phyloP scores from a whole-genome alignment of 2,797 vertebrate species.

The Oreonectes daqikongensis region DNA sequence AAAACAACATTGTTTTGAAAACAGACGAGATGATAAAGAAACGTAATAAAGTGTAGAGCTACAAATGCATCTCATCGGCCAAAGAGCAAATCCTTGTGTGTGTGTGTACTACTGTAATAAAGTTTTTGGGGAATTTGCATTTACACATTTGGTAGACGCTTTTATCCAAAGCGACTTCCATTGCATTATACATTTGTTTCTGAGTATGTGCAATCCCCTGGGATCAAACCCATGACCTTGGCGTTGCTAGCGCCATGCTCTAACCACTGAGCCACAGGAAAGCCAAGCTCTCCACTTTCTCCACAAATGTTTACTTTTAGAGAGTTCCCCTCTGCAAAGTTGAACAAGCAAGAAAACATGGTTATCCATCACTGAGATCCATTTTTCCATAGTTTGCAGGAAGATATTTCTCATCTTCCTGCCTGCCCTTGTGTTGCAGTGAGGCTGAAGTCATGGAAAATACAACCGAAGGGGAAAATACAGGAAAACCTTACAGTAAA shows the following conservation, averaged over 20 bases:
- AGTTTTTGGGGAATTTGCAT: background rate
- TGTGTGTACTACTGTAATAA: background rate
- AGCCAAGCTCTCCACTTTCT: background rate
- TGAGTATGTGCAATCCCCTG: too few relatives aligned
- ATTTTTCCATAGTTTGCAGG: constrained; percentile 24
- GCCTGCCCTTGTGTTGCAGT: constrained; percentile 33
- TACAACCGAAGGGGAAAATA: constrained; percentile 36
- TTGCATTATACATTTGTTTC: too few relatives aligned
- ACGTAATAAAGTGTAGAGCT: background rate
- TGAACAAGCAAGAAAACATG: constrained; percentile 19
- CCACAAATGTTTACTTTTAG: constrained; percentile 1
- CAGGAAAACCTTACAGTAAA: constrained; percentile 19
- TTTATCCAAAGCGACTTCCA: too few relatives aligned
- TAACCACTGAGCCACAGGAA: too few relatives aligned
- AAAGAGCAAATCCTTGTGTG: background rate
- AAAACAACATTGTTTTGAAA: background rate
- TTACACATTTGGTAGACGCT: too few relatives aligned
- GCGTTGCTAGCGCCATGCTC: too few relatives aligned
- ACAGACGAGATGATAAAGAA: background rate
- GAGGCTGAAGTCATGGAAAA: constrained; percentile 58
- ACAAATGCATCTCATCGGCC: background rate
- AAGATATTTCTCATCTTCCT: constrained; percentile 46
- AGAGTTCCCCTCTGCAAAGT: constrained; percentile 1
- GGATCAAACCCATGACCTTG: too few relatives aligned
- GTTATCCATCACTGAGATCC: constrained; percentile 15